Conservation (phyloP, 2,113 vertebrate species). For the Nasalis larvatus region DNA sequence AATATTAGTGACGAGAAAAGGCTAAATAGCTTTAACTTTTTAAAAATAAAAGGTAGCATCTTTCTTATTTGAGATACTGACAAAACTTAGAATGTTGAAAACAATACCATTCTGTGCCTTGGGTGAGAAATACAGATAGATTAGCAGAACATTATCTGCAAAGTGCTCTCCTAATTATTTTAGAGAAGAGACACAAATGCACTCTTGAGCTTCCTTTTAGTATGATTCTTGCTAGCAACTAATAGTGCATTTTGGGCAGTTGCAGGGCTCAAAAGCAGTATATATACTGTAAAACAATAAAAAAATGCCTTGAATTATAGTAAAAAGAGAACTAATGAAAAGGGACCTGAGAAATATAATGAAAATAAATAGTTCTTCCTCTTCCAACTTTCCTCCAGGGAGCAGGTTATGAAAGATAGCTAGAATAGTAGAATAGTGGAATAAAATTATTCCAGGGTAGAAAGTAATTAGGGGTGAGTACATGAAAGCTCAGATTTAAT, state of each 20-base stretch:
- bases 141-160: not conserved
- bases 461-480: conserved; percentile 71
- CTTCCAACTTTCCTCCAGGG: conserved; percentile 50
- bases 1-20: not conserved
- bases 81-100: not conserved
- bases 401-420: conserved; percentile 57
- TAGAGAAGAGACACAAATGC: not conserved
- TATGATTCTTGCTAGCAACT: not conserved
- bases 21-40: not conserved
- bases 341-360: conserved; percentile 59
- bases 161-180: not conserved
- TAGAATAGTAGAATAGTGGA: conserved; percentile 30
- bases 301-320: not conserved
- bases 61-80: conserved; percentile 29
- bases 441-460: conserved; percentile 70
- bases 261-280: not conserved
- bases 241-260: not conserved
- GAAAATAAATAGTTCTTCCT: conserved; percentile 75
- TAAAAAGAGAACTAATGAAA: conserved; percentile 44
- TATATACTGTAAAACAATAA: conserved; percentile 18
- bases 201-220: not conserved
- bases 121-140: not conserved
- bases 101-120: not conserved
- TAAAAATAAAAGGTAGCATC: not conserved
- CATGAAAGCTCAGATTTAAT: conserved; percentile 65